A percentile compares a stretch with the other conserved stretches of the same genome.
phyloP scores from a whole-genome alignment of 2,797 vertebrate species.

The Lerista edwardsae region DNA sequence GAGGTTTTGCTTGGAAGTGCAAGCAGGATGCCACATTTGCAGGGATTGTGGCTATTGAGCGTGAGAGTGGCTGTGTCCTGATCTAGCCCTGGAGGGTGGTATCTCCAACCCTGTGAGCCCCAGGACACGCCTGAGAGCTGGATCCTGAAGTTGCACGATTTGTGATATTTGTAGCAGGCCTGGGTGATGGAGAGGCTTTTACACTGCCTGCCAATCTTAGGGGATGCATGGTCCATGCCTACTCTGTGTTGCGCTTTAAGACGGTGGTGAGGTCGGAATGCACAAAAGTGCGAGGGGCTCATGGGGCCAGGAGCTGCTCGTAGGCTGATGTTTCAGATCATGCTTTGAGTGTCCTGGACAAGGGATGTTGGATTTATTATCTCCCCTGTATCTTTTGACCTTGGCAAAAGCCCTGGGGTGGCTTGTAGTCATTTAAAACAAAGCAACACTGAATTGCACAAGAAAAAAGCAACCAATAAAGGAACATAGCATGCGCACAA shows the following conservation, averaged over 20 bases:
- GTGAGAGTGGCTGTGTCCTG: neutral
- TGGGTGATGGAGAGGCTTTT: neutral
- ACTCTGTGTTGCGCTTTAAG: neutral
- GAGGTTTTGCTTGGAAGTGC: neutral
- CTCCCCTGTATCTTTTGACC: too few relatives aligned
- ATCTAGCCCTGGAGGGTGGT: neutral
- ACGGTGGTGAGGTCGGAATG: neutral
- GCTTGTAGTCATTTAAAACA: too few relatives aligned
- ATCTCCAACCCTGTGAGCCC: neutral
- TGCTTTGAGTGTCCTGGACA: neutral
- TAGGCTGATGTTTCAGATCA: too few relatives aligned
- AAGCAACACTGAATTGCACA: too few relatives aligned
- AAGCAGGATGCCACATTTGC: neutral
- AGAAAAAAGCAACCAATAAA: too few relatives aligned
- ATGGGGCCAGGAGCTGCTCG: too few relatives aligned
- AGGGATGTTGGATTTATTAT: neutral
- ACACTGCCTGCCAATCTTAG: too few relatives aligned
- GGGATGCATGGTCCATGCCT: neutral
- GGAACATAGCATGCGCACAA: too few relatives aligned
- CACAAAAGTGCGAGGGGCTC: neutral
- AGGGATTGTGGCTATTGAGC: too few relatives aligned
- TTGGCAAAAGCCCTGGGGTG: too few relatives aligned
- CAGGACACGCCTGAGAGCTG: neutral
- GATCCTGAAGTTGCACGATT: neutral
- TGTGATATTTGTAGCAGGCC: neutral